phyloP scores from a whole-genome alignment of 2,113 vertebrate genomes.

The Sapayoa aenigma region DNA sequence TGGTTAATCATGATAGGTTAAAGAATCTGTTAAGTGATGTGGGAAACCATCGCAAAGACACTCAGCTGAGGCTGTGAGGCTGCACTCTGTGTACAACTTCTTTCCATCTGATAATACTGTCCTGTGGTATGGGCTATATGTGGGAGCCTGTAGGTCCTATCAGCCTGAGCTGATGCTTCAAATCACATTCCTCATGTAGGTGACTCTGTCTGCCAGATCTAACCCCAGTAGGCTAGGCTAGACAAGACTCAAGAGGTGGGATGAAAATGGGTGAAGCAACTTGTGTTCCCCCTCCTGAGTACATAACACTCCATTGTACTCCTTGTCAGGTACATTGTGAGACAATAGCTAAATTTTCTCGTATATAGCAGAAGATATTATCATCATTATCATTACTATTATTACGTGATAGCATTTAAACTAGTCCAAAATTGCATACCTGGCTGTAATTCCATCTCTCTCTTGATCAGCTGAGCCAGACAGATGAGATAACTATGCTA shows the following conservation, averaged over 20 bases:
- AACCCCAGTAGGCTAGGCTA: background rate
- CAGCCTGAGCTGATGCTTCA: background rate
- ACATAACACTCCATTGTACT: background rate
- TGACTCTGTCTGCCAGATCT: background rate
- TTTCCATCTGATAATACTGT: background rate
- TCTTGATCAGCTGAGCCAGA: conserved; percentile 2
- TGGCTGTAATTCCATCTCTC: background rate
- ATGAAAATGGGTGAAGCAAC: background rate
- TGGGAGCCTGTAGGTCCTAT: background rate
- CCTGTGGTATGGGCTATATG: background rate
- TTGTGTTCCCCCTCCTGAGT: background rate
- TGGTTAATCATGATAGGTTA: background rate
- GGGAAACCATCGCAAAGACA: conserved; percentile 29
- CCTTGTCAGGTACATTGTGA: background rate
- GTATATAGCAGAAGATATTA: background rate
- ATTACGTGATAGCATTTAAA: background rate
- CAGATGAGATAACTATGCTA: background rate
- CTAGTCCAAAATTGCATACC: conserved; percentile 22
- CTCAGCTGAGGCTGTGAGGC: background rate
- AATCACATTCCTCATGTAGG: background rate
- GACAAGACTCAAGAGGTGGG: background rate
- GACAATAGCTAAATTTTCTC: conserved; percentile 20
- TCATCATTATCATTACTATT: background rate
- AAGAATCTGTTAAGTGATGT: conserved; percentile 21
- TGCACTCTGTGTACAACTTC: background rate